Base-by-base conservation (phyloP, 2,113 vertebrate species). In the Sterna hirundo region DNA sequence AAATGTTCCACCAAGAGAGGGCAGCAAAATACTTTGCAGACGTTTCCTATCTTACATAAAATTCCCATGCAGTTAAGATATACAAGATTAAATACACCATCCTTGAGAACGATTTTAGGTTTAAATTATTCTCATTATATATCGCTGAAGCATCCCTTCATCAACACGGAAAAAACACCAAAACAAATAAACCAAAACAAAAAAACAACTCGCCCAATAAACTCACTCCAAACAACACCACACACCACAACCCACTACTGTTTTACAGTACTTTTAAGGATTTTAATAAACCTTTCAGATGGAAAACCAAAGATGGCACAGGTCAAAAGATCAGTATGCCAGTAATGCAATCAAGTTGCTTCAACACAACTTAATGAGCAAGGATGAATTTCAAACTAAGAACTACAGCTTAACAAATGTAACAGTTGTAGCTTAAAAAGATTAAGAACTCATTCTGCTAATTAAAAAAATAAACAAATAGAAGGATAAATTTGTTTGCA, bases 1-100 rank as follows among this genome's bases (percentile, higher is more conserved):
- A 88, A 72, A 77, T 12, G 10, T 30, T 93, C 57, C n/a, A 69
- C 92, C 93, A 88, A 94, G 36, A 97, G 96, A 92, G 94, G 96
- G 96, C 95, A 97, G 94, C 74, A 97, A 88, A 96, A 90, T 27
- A 64, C 72, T 26, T 57, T 38, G 19, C 34, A 83, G 70, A 11
- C 2, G 14, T n/a, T 57, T 72, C 26, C 55, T 58, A 29, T 15
- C 17, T 61, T 34, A 6, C 0, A 44, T 11, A 40, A 55, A 76
- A 93, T 68, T 68, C 22, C 38, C 34, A 54, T 44, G 26, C 26
- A 74, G 40, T 25, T 25, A 26, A 68, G 6, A 40, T 22, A 32
- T 16, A 22, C 0, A 27, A 77, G 40, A 55, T 38, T 3, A 78
- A 84, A 82, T 21, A 90, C 13, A 60, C 17, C 40, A 74, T 29